These are phyloP conservation scores for Pontoporia blainvillei DNA, from an alignment of 2,113 vertebrate genomes.

Conservation along the genomic window DNA sequence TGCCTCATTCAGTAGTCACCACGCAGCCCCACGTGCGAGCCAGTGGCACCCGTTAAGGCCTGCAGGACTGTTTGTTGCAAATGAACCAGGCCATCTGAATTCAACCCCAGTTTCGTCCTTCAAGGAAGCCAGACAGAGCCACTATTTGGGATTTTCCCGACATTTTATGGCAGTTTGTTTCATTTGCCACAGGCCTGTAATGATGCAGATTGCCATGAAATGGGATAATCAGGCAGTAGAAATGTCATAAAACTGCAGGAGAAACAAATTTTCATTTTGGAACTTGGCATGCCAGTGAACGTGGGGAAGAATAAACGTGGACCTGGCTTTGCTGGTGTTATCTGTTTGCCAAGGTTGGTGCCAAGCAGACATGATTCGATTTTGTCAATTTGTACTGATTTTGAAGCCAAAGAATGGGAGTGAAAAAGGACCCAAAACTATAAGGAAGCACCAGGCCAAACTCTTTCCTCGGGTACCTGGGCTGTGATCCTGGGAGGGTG, in stretches of 20 bases:
- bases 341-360: conserved; percentile 65
- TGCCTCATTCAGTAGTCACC: conserved; percentile 58
- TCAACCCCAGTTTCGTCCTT: conserved; percentile 51
- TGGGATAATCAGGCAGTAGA: conserved; percentile 73
- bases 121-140: conserved; percentile 67
- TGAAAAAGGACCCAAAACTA: conserved; percentile 42
- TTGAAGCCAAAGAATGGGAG: conserved; percentile 56
- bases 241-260: conserved; percentile 76
- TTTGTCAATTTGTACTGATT: conserved; percentile 68
- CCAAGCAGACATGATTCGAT: conserved; percentile 74
- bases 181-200: conserved; percentile 65
- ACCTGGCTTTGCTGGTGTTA: conserved; percentile 51
- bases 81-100: conserved; percentile 63
- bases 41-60: conserved; percentile 50
- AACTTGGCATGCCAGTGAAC: conserved; percentile 64
- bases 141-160: conserved; percentile 66
- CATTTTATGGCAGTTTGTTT: conserved; percentile 73
- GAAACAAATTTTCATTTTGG: conserved; percentile 74
- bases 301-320: conserved; percentile 40
- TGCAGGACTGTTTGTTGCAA: conserved; percentile 40
- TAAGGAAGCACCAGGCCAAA: background rate
- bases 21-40: background rate
- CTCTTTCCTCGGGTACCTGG: background rate
- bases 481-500: background rate
- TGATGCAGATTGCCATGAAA: conserved; percentile 70